Conservation (phyloP, 92 coral and sea anemone species). For the Galaxea fascicularis region DNA sequence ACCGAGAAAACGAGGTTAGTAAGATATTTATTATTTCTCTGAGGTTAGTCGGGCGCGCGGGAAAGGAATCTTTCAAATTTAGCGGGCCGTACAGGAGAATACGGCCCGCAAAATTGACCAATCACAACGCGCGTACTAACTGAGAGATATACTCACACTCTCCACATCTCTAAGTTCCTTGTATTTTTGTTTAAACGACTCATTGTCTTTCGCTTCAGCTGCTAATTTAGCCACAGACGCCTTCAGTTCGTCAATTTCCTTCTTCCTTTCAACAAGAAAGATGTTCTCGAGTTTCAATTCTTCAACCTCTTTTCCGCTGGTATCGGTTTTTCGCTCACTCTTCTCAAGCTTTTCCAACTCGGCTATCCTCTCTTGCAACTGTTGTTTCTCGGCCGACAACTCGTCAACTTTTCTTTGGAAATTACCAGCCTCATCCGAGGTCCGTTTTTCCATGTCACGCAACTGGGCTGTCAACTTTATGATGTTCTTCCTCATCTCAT, state of each 20-base stretch:
- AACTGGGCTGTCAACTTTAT: slow-evolving; percentile 76
- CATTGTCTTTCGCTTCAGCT: slow-evolving; percentile 70
- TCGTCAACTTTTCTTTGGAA: slow-evolving; percentile 63
- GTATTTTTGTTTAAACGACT: slow-evolving; percentile 65
- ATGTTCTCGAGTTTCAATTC: slow-evolving; percentile 75
- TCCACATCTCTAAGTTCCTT: slow-evolving; percentile 61
- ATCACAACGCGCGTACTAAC: too few species aligned
- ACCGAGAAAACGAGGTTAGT: too few species aligned
- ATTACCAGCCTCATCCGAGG: slow-evolving; percentile 55
- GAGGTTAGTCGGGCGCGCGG: too few species aligned
- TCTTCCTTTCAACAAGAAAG: slow-evolving; percentile 62
- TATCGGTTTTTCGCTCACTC: slow-evolving; percentile 24
- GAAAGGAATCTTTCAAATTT: too few species aligned
- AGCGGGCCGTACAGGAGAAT: too few species aligned
- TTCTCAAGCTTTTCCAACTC: slow-evolving; percentile 60
- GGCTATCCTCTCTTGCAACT: slow-evolving; percentile 62
- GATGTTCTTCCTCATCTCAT: slow-evolving; percentile 74
- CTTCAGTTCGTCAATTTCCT: slow-evolving; percentile 72
- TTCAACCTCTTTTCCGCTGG: slow-evolving; percentile 56
- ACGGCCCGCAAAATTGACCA: too few species aligned
- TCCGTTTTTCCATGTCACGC: slow-evolving; percentile 73
- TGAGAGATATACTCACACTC: slow-evolving; percentile 69
- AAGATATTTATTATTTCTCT: too few species aligned
- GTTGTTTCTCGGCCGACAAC: slow-evolving; percentile 67
- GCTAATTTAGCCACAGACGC: slow-evolving; percentile 58